Percentiles rank a stretch among this genome's conserved stretches.
These are phyloP conservation scores for Alviniconcha strummeri DNA, from an alignment of 2,888 invertebrate genomes.

Conservation along the genomic window DNA sequence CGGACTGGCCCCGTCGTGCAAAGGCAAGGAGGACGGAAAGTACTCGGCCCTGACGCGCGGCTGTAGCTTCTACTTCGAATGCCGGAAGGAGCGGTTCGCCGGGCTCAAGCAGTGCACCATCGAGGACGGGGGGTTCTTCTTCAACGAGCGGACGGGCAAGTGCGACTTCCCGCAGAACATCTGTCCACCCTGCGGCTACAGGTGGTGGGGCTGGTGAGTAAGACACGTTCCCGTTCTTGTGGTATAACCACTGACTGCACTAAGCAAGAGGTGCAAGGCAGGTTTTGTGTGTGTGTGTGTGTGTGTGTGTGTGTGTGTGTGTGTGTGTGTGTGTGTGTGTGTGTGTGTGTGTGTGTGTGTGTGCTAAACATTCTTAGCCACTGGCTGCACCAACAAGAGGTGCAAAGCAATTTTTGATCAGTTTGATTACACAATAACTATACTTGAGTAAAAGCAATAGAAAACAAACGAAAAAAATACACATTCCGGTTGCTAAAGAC, in stretches of 20 bases:
- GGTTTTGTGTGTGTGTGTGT: background rate
- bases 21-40: slow-evolving; percentile 41
- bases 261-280: no score
- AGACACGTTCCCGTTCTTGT: background rate
- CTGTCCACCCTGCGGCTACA: slow-evolving; percentile 54
- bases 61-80: slow-evolving; percentile 49
- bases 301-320: background rate
- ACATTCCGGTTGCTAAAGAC: no score
- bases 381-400: no score
- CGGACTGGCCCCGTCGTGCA: slow-evolving; percentile 40
- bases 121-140: slow-evolving; percentile 46
- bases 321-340: slow-evolving; percentile 11
- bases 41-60: slow-evolving; percentile 44
- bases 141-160: slow-evolving; percentile 44
- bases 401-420: no score
- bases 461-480: no score
- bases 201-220: slow-evolving; percentile 53
- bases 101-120: slow-evolving; percentile 43
- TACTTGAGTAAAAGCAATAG: no score
- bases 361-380: no score
- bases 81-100: slow-evolving; percentile 37
- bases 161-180: slow-evolving; percentile 52
- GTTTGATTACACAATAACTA: no score
- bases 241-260: background rate
- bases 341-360: slow-evolving; percentile 8